These are phyloP conservation scores for Odontocolon sp. DNA, from an alignment of 2,888 invertebrate genomes.

Conservation along the genomic window DNA sequence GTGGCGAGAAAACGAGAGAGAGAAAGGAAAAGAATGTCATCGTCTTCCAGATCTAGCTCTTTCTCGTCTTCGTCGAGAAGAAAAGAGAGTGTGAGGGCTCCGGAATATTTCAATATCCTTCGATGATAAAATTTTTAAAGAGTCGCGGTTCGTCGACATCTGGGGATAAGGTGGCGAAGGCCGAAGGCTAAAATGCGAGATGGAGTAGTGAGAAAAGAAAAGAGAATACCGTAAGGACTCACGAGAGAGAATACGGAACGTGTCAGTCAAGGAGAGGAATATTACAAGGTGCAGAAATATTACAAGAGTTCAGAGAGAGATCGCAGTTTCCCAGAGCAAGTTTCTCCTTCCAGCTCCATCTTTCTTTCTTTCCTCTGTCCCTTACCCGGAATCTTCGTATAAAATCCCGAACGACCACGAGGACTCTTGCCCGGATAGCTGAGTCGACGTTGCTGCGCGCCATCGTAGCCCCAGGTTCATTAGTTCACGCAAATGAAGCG, in stretches of 20 bases:
- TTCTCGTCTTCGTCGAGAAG: slow-evolving; percentile 5
- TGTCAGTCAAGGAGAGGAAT: slow-evolving; percentile 49
- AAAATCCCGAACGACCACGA: slow-evolving; percentile 55
- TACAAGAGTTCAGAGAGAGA: too few relatives aligned
- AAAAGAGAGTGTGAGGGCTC: slow-evolving; percentile 8
- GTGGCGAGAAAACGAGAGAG: slow-evolving; percentile 28
- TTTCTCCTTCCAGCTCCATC: slow-evolving; percentile 52
- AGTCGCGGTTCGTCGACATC: slow-evolving; percentile 54
- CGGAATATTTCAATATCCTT: slow-evolving; percentile 62
- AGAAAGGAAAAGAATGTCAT: slow-evolving; percentile 16
- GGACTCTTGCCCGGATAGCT: slow-evolving; percentile 52
- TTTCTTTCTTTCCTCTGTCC: slow-evolving; percentile 29
- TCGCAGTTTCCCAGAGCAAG: slow-evolving; percentile 62
- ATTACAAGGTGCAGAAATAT: too few relatives aligned
- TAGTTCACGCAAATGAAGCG: slow-evolving; percentile 64
- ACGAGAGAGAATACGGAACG: slow-evolving; percentile 53
- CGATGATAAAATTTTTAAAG: slow-evolving; percentile 60
- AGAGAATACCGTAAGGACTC: slow-evolving; percentile 36
- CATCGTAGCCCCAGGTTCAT: slow-evolving; percentile 61
- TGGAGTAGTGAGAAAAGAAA: background rate
- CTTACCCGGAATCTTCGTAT: slow-evolving; percentile 34
- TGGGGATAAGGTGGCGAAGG: slow-evolving; percentile 19
- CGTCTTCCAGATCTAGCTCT: background rate
- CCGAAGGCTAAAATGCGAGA: slow-evolving; percentile 1
- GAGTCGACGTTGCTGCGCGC: slow-evolving; percentile 40